Evolutionary conservation across 2,888 invertebrate species (phyloP).

Genomic region (Athalia rosae): DNA sequence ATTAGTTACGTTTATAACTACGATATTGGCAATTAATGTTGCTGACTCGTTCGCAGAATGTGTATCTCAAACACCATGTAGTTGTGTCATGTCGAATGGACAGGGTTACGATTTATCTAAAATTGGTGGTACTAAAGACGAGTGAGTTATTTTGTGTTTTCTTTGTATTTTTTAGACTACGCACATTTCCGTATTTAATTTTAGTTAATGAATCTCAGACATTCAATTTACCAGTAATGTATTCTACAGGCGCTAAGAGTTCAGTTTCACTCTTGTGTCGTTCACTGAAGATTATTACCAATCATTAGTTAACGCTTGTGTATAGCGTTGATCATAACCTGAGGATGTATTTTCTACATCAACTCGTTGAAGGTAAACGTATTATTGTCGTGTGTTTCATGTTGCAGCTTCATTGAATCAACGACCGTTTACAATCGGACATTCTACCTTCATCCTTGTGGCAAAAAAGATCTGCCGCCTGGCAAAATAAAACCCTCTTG

Average conservation of each 20-base stretch:
- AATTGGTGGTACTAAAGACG: slow-evolving; percentile 22
- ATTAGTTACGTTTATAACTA: slow-evolving; percentile 14
- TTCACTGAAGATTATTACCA: too few relatives aligned
- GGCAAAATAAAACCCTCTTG: neutral
- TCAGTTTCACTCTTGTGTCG: slow-evolving; percentile 51
- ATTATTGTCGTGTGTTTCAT: slow-evolving; percentile 32
- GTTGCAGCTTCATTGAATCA: slow-evolving; percentile 34
- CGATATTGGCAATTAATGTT: slow-evolving; percentile 37
- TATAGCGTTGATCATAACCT: neutral
- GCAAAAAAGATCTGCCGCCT: slow-evolving; percentile 54
- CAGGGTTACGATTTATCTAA: slow-evolving; percentile 49
- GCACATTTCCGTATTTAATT: neutral
- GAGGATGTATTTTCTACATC: neutral
- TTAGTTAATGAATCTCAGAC: neutral
- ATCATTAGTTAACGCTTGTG: too few relatives aligned
- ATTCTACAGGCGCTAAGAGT: too few relatives aligned
- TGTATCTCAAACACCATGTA: slow-evolving; percentile 45
- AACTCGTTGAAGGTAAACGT: neutral
- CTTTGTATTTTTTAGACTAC: neutral
- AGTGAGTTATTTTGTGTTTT: slow-evolving; percentile 40
- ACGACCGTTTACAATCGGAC: slow-evolving; percentile 52
- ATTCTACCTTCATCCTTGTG: slow-evolving; percentile 71
- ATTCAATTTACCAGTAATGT: too few relatives aligned
- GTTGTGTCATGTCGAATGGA: slow-evolving; percentile 49
- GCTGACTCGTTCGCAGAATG: slow-evolving; percentile 47